phyloP scores from a whole-genome alignment of 1,140 invertebrate species.

The Caenorhabditis briggsae region DNA sequence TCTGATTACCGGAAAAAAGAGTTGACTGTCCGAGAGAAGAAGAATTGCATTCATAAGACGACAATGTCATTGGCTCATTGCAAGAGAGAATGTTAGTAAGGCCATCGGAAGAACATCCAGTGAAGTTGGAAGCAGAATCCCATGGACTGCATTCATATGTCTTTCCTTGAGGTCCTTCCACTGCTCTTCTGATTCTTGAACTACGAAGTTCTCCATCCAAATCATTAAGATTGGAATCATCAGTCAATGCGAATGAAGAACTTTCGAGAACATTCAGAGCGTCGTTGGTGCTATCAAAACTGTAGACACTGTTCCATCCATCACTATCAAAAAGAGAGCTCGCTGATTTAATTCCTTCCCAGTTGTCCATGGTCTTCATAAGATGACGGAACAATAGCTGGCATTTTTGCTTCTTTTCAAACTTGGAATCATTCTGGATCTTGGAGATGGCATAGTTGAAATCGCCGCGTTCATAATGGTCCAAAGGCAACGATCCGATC shows the following conservation, averaged over 20 bases:
- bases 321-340: neutral
- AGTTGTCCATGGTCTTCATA: neutral
- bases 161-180: neutral
- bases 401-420: neutral
- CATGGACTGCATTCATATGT: neutral
- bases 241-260: neutral
- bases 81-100: neutral
- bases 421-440: neutral
- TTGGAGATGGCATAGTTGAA: neutral
- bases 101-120: neutral
- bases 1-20: neutral
- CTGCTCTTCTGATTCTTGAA: neutral
- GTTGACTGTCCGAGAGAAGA: neutral
- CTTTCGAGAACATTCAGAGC: neutral
- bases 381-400: neutral
- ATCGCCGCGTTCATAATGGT: neutral
- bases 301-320: neutral
- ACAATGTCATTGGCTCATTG: neutral
- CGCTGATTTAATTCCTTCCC: neutral
- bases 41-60: neutral
- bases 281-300: neutral
- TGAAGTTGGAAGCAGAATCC: neutral
- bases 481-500: neutral
- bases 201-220: constrained; percentile 27
- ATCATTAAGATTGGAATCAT: constrained; percentile 3